Evolutionary conservation across 2,797 vertebrate species (phyloP), one percentile per base, ranked within the genome.

Genomic region (Eulemur rubriventer): DNA sequence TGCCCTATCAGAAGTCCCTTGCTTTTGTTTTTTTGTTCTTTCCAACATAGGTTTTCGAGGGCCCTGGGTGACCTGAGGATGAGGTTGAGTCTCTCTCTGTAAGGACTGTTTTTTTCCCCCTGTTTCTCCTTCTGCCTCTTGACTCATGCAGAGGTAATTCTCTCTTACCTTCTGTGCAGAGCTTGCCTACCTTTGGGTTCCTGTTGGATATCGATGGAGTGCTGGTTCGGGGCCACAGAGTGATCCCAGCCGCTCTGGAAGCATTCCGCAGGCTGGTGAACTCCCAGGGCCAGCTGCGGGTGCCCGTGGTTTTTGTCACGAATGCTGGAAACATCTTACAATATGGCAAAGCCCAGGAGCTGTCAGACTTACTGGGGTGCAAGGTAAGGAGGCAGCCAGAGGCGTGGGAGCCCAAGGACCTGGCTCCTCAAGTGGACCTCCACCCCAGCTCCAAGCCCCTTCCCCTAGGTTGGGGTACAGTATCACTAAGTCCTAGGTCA

Each of bases 131-230:
- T 57, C 1, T 16, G 22, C 41, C 16, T 30, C 30, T 41, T 59
- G 65, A 48, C 79, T 75, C 41, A 28, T 11, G 30, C 50, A 16
- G 33, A 24, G 46, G 10, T 12, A 2, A 65, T 83, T 96, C 41
- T 59, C 17, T 91, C 72, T 43, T 46, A 28, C 43, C 16, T 16
- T 52, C 67, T 59, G 85, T 95, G 59, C 97, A 99, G 98, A 86
- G 95, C 33, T 43, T 91, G 14, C 98, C 98, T 35, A 97, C 97
- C 8, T 99, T 99, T 65, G 99, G 99, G 20, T 99, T 99, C 92
- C 99, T 99, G 84, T 99, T 99, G 91, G 99, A 99, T 97, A 99
- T 99, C 0, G 99, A 99, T 75, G 99, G 99, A 11, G 99, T 99
- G 93, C 98, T 99, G 96, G 99, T 99, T 20, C 99, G 99, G 52